Base-by-base conservation (phyloP, 2,888 invertebrate species). In the Diaphora mendica region DNA sequence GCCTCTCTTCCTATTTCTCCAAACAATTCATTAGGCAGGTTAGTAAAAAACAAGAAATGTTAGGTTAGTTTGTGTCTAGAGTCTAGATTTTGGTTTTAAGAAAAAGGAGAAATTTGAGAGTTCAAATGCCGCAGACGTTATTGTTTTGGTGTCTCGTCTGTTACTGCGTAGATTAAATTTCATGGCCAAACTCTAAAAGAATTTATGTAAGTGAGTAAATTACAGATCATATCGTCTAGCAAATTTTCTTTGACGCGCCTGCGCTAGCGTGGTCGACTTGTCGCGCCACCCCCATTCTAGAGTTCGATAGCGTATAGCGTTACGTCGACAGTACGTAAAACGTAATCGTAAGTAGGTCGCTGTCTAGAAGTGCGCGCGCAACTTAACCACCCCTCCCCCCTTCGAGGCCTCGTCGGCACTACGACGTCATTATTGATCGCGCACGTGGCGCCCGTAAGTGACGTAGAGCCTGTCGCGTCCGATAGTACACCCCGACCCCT, bases 341-440 rank as follows among this genome's bases (percentile, higher is more conserved):
- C 96, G 92, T 94, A 94, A 93, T 88, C 88, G 90, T 92, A 95
- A 95, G 92, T 95, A 93, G 94, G 95, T 94, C 94, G 94, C 85
- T 82, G 88, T 87, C 84, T 83, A 85, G 86, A 51, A 68, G 78
- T 91, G 96, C 93, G 93, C 94, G 95, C 94, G 95, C 94, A 92
- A 81, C 77, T 79, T 82, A 80, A 76, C 77, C 80, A 20, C 13
- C 72, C 66, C 23, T 39, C 51, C 67, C 33, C 66, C 39, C 39
- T 35, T 77, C 51, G 72, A 42, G 68, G 75, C 65, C 72, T 33
- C 81, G 79, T 82, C 79, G 79, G 84, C 84, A 86, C 90, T 88
- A 89, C 92, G 90, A 95, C 95, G 95, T 95, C 95, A 95, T 88
- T 95, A 95, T 95, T 92, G 96, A 96, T 95, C 94, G 93, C 74